These are phyloP conservation scores for Lepidothrix coronata DNA, from an alignment of 2,113 vertebrate genomes.

Conservation along the genomic window DNA sequence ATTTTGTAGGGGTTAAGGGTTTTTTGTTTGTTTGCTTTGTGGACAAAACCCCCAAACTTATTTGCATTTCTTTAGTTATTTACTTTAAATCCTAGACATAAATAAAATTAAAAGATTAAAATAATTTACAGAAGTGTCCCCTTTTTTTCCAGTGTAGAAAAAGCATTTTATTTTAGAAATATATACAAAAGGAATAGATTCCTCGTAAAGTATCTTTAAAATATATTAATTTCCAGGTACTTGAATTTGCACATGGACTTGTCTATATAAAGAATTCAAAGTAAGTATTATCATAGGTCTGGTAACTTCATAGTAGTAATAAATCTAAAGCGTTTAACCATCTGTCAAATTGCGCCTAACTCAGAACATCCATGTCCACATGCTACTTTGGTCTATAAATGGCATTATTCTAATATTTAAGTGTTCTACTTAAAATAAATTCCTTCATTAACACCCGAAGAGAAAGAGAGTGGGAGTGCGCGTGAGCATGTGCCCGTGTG, in stretches of 20 bases:
- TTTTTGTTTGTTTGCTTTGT: background rate
- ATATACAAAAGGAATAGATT: background rate
- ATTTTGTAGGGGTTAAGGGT: background rate
- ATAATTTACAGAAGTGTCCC: background rate
- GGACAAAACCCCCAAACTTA: accelerated
- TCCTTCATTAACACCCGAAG: background rate
- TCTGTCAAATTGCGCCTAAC: slow-evolving; percentile 8
- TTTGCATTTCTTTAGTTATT: background rate
- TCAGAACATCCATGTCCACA: background rate
- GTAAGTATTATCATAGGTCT: background rate
- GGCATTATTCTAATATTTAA: slow-evolving; percentile 3
- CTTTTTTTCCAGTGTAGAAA: background rate
- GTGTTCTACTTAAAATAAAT: slow-evolving; percentile 19
- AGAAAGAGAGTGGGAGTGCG: slow-evolving; percentile 4
- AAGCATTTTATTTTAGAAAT: background rate
- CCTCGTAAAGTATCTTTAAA: background rate
- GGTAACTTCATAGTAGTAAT: slow-evolving; percentile 7
- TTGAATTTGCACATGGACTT: background rate
- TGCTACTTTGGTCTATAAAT: slow-evolving; percentile 9
- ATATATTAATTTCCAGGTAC: background rate
- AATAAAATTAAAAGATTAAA: background rate
- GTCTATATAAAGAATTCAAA: background rate
- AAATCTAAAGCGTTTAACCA: background rate
- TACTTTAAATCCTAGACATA: background rate
- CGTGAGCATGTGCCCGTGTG: background rate